Evolutionary conservation across 2,888 invertebrate genomes (phyloP).

Genomic region (Calliphora vomitoria): DNA sequence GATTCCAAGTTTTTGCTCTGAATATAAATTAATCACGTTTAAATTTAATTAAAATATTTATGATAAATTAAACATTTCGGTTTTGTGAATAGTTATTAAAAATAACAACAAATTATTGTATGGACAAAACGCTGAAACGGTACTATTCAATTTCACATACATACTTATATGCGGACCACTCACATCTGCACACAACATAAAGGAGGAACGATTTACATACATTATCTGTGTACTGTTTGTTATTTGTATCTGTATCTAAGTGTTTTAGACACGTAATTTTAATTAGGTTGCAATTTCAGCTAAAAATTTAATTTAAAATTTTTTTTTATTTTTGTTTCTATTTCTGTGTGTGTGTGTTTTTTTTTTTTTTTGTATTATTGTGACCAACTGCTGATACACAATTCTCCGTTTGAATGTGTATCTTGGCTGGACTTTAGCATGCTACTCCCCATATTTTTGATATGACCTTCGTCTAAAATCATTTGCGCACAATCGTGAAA

Average conservation of each 20-base stretch:
- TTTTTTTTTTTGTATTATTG: not conserved
- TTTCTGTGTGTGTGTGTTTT: not conserved
- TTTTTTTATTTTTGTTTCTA: constrained; percentile 1
- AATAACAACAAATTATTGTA: not conserved
- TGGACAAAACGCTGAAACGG: not conserved
- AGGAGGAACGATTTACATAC: not conserved
- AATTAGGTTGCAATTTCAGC: constrained; percentile 43
- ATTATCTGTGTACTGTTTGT: not conserved
- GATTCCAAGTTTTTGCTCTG: constrained; percentile 4
- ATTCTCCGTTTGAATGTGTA: not conserved
- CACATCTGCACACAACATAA: not conserved
- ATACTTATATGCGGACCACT: not conserved
- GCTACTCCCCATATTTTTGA: not conserved
- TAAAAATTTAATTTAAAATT: constrained; percentile 6
- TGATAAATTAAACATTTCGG: constrained; percentile 25
- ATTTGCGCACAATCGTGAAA: constrained; percentile 62
- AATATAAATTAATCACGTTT: constrained; percentile 10
- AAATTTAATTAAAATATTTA: constrained; percentile 43
- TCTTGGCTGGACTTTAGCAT: not conserved
- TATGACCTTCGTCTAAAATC: constrained; percentile 62
- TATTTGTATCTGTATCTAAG: not conserved
- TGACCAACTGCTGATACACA: constrained; percentile 15
- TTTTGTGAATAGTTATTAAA: constrained; percentile 10
- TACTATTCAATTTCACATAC: not conserved
- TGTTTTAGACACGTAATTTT: constrained; percentile 36